Evolutionary conservation across 2,888 invertebrate species (phyloP).

Genomic region (Hyposoter didymator): DNA sequence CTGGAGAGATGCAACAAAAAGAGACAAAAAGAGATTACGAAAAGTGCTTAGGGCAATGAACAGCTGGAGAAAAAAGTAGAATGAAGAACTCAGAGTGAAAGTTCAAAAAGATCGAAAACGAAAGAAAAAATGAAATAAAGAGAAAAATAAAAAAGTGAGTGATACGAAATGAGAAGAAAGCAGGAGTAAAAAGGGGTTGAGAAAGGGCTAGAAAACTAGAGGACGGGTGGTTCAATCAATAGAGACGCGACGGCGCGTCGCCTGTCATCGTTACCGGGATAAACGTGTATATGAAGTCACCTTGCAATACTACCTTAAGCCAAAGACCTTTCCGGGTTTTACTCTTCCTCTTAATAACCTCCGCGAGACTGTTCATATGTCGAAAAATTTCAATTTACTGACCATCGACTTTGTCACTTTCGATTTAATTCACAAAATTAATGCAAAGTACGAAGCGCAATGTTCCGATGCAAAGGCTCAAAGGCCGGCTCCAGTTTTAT

Average conservation of each 20-base stretch:
- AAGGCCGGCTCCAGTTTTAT: neutral
- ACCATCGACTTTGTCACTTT: neutral
- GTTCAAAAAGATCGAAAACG: constrained; percentile 43
- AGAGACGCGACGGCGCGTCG: constrained; percentile 79
- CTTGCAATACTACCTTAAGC: constrained; percentile 54
- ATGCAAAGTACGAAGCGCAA: neutral
- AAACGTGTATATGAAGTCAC: constrained; percentile 62
- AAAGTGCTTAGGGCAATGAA: constrained; percentile 43
- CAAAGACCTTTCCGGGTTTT: neutral
- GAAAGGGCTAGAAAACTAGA: constrained; percentile 62
- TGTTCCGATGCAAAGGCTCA: neutral
- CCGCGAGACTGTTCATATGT: neutral
- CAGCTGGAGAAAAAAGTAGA: constrained; percentile 46
- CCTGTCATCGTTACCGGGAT: constrained; percentile 77
- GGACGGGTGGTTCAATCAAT: constrained; percentile 78
- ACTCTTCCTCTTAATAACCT: neutral
- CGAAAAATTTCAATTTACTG: neutral
- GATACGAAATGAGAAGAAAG: constrained; percentile 43
- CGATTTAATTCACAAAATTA: neutral
- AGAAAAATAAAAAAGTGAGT: constrained; percentile 27
- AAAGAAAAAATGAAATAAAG: constrained; percentile 25
- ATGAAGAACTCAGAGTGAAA: constrained; percentile 43
- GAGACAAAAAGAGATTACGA: constrained; percentile 1
- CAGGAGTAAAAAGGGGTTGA: constrained; percentile 51
- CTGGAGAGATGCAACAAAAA: neutral